Conservation (phyloP, 2,113 vertebrate genomes). For the Ciconia stormi region DNA sequence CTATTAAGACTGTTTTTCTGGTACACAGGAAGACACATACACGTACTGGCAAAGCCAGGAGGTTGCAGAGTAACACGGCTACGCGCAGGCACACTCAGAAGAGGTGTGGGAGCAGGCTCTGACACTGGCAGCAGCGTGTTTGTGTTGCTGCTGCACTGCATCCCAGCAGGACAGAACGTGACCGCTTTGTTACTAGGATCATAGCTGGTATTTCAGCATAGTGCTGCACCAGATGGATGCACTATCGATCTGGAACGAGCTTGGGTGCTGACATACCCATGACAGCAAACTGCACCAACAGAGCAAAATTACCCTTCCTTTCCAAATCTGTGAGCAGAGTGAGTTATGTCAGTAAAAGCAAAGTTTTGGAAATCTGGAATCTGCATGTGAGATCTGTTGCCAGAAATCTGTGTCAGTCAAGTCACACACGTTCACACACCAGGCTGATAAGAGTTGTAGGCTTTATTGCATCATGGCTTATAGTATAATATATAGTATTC, state of each 20-base stretch:
- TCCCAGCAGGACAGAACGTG: background rate
- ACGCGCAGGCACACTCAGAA: background rate
- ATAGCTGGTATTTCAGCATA: background rate
- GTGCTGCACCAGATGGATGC: background rate
- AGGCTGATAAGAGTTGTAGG: background rate
- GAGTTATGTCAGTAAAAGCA: background rate
- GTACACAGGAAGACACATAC: background rate
- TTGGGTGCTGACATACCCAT: background rate
- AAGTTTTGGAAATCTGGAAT: background rate
- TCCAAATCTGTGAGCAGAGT: background rate
- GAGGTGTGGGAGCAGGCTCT: background rate
- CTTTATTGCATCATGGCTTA: background rate
- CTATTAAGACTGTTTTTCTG: background rate
- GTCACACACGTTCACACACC: background rate
- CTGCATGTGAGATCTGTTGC: background rate
- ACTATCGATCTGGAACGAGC: background rate
- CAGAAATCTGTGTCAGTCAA: background rate
- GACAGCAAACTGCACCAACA: background rate
- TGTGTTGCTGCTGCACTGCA: background rate
- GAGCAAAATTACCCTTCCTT: background rate
- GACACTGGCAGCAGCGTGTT: background rate
- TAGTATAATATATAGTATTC: rapidly evolving
- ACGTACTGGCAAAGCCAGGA: background rate
- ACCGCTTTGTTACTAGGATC: background rate
- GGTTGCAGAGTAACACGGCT: background rate